Evolutionary conservation across 1,140 invertebrate genomes (phyloP).

Genomic region (Popillia japonica): DNA sequence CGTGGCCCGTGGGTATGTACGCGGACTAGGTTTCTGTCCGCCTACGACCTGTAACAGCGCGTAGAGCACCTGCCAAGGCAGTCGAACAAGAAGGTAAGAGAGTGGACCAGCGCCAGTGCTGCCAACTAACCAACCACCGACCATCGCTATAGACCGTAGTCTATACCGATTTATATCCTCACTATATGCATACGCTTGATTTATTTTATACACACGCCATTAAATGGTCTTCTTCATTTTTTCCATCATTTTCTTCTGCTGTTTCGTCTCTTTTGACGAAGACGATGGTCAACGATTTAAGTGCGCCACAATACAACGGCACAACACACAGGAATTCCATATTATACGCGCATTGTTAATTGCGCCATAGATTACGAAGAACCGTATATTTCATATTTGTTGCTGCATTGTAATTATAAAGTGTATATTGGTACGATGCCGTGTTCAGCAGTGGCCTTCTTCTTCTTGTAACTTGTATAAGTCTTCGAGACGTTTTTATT

Average conservation of each 20-base stretch:
- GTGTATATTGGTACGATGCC: conserved; percentile 15
- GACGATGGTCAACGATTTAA: not conserved
- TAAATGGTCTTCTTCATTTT: conserved; percentile 28
- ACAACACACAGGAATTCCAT: conserved; percentile 29
- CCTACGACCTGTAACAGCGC: conserved; percentile 27
- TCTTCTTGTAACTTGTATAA: not conserved
- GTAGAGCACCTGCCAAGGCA: conserved; percentile 30
- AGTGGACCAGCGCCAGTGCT: conserved; percentile 2
- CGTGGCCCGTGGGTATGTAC: conserved; percentile 27
- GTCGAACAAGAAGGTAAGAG: conserved; percentile 17
- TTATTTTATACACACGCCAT: conserved; percentile 32
- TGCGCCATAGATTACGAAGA: conserved; percentile 28
- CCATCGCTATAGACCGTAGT: too few relatives aligned
- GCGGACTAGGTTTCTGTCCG: conserved; percentile 27
- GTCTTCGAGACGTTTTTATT: conserved; percentile 18
- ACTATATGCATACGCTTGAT: conserved; percentile 26
- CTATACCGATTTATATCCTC: conserved; percentile 29
- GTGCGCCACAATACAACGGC: not conserved
- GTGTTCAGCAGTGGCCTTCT: not conserved
- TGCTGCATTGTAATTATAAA: conserved; percentile 27
- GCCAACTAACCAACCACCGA: conserved; percentile 16
- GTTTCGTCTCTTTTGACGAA: conserved; percentile 23
- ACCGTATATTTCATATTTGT: conserved; percentile 26
- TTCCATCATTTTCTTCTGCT: not conserved
- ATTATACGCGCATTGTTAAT: conserved; percentile 34